These are phyloP conservation scores for Danio albolineatus DNA, from an alignment of 2,797 vertebrate species.

Conservation along the genomic window DNA sequence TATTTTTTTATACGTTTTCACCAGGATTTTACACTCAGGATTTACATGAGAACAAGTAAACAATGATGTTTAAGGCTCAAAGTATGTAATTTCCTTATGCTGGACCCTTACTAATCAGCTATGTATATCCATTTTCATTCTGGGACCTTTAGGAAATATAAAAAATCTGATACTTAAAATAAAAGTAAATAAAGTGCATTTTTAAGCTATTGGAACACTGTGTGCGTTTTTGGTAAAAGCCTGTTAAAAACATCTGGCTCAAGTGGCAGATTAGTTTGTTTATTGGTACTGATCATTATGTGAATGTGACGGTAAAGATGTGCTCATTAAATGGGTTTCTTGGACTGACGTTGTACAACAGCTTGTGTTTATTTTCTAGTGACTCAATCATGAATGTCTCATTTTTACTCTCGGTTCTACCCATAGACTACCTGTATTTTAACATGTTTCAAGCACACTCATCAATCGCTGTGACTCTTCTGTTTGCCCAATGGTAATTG, in stretches of 20 bases:
- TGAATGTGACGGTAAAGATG: slow-evolving; percentile 5
- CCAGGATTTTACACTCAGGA: too few species aligned
- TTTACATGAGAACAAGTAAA: too few species aligned
- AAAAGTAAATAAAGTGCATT: too few species aligned
- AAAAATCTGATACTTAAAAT: background rate
- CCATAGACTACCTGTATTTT: slow-evolving; percentile 4
- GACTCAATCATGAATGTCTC: slow-evolving; percentile 26
- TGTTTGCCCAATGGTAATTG: background rate
- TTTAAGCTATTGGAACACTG: background rate
- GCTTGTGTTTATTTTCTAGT: background rate
- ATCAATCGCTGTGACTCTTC: background rate
- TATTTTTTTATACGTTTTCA: too few species aligned
- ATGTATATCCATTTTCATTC: too few species aligned
- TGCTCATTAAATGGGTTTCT: slow-evolving; percentile 14
- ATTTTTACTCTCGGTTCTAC: slow-evolving; percentile 9
- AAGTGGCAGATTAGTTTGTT: background rate
- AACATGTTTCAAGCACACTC: background rate
- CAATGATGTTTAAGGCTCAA: too few species aligned
- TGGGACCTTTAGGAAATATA: too few species aligned
- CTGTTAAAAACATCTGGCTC: slow-evolving; percentile 7
- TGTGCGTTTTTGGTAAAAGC: background rate
- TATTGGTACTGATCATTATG: background rate
- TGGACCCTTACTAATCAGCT: too few species aligned
- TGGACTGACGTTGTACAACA: background rate
- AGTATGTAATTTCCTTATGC: too few species aligned